Percentiles rank a stretch among this genome's conserved stretches.
These are phyloP conservation scores for Leguminivora glycinivorella DNA, from an alignment of 1,140 invertebrate genomes.

Conservation along the genomic window DNA sequence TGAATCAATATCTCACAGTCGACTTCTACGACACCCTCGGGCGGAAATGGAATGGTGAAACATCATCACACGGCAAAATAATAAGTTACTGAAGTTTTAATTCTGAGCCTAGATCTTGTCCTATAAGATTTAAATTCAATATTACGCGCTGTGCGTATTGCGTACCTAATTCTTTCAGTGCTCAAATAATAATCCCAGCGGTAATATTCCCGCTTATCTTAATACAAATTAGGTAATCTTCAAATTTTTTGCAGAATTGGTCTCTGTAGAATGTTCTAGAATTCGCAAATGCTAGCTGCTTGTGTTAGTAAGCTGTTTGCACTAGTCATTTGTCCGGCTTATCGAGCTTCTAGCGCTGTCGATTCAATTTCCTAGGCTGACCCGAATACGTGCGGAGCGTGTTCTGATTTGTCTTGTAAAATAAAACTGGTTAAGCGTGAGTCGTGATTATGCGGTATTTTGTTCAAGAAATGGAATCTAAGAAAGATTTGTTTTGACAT, in stretches of 20 bases:
- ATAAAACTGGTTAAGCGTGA: not conserved
- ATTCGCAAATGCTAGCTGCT: constrained; percentile 25
- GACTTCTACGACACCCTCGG: no score
- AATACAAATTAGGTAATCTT: not conserved
- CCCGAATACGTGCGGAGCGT: constrained; percentile 38
- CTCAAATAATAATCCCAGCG: no score
- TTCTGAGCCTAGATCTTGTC: no score
- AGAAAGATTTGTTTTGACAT: no score
- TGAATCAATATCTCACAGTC: no score
- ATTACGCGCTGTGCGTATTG: no score
- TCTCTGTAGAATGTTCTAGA: not conserved
- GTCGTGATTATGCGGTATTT: not conserved
- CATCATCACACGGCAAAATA: no score
- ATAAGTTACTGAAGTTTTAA: no score
- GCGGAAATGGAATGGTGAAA: no score
- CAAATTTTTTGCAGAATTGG: not conserved
- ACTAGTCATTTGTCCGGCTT: constrained; percentile 47
- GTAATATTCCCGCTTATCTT: not conserved
- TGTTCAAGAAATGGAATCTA: not conserved
- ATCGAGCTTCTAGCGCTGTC: constrained; percentile 40
- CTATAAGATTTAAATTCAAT: no score
- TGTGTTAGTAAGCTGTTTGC: constrained; percentile 40
- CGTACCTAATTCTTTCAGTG: no score
- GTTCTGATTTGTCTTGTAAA: constrained; percentile 10
- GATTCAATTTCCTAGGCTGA: constrained; percentile 54